phyloP scores from a whole-genome alignment of 2,113 vertebrate species.

The Megaceryle maxima region DNA sequence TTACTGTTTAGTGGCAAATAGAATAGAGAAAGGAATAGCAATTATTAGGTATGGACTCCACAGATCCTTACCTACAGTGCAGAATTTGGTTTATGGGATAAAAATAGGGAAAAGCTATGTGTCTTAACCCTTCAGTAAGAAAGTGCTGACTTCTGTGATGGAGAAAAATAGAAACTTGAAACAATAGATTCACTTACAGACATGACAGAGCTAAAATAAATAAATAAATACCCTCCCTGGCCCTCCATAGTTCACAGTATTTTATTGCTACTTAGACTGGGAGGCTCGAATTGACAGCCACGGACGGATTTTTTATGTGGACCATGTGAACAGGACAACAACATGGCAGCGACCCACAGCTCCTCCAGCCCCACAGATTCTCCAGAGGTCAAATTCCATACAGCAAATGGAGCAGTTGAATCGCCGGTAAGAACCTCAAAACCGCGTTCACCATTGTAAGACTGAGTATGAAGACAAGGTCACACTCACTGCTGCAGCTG shows the following conservation, averaged over 20 bases:
- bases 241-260: neutral
- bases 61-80: neutral
- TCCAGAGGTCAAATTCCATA: slow-evolving; percentile 96
- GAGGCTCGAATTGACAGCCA: slow-evolving; percentile 98
- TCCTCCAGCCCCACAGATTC: slow-evolving; percentile 91
- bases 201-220: neutral
- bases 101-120: neutral
- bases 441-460: neutral
- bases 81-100: neutral
- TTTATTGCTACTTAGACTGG: slow-evolving; percentile 83
- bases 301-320: slow-evolving; percentile 96
- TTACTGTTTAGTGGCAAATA: neutral
- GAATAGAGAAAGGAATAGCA: neutral
- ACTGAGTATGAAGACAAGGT: neutral
- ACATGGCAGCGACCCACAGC: slow-evolving; percentile 97
- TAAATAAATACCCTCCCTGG: neutral
- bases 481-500: neutral
- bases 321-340: slow-evolving; percentile 97
- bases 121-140: neutral
- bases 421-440: slow-evolving; percentile 81
- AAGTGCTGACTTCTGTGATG: neutral
- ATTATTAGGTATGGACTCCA: neutral
- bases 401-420: slow-evolving; percentile 99
- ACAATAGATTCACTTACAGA: neutral
- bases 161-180: neutral